A percentile compares a stretch with the other conserved stretches of the same genome.
Evolutionary conservation across 1,140 invertebrate species (phyloP).

Genomic region (Zaprionus ghesquierei): DNA sequence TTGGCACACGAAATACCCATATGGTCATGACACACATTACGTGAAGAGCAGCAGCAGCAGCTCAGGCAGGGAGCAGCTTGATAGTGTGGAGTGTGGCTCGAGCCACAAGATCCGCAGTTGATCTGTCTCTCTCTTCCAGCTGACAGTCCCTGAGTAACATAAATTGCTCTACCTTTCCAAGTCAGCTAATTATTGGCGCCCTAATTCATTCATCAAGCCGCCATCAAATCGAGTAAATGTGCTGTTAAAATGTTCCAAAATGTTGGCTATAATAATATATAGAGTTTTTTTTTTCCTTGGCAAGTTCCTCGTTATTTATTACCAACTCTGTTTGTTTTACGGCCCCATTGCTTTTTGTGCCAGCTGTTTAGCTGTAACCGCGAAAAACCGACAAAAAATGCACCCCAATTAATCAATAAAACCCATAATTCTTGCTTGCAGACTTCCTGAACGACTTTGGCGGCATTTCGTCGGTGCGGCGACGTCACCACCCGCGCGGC

Average conservation of each 20-base stretch:
- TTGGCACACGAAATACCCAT: slow-evolving; percentile 43
- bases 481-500: slow-evolving; percentile 85
- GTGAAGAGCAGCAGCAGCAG: neutral
- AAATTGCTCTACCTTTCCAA: neutral
- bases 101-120: neutral
- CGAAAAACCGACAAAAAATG: slow-evolving; percentile 6
- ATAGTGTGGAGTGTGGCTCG: slow-evolving; percentile 8
- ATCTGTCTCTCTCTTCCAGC: neutral
- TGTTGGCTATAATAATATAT: slow-evolving; percentile 20
- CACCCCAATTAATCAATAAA: slow-evolving; percentile 73
- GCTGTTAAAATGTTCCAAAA: slow-evolving; percentile 43
- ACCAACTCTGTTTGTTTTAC: slow-evolving; percentile 33
- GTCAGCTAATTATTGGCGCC: slow-evolving; percentile 38
- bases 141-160: neutral
- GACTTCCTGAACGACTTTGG: slow-evolving; percentile 70
- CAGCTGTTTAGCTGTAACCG: slow-evolving; percentile 58
- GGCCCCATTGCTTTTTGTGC: slow-evolving; percentile 37
- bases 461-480: slow-evolving; percentile 79
- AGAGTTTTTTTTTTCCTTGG: slow-evolving; percentile 9
- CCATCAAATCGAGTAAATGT: slow-evolving; percentile 67
- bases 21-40: slow-evolving; percentile 59
- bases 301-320: slow-evolving; percentile 35
- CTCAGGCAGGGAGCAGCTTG: neutral
- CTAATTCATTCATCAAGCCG: slow-evolving; percentile 22
- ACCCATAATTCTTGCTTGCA: slow-evolving; percentile 67